Base-by-base conservation (phyloP, 1,140 invertebrate species). In the Drosophila tsacasi region DNA sequence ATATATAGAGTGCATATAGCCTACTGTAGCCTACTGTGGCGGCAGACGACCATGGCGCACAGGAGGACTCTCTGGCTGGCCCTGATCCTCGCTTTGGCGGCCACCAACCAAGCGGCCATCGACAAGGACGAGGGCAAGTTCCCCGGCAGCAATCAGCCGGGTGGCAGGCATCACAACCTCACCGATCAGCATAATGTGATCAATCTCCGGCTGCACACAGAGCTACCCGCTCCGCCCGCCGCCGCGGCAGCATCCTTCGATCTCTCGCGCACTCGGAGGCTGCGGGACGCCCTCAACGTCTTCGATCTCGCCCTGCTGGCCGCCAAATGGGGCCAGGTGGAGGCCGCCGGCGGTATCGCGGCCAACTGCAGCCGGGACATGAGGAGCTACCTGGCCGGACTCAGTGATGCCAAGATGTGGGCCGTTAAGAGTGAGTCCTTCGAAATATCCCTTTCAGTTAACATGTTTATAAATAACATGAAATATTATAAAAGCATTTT, bases 371-470 rank as follows among this genome's bases (percentile, higher is more conserved):
- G 81, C 6, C 94, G 94, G 49, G 95, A 96, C 58, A 93, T 96
- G 87, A 94, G 94, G 49, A 92, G 94, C 25, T 97, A 96, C 86
- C 93, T 96, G 32, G 92, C 94, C 8, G 96, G 95, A 19, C 91
- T 96, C 13, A 93, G 91, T 25, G 94, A 94, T n/a, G 94, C 94
- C 46, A 94, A 95, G 61, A 93, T 95, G 42, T 97, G 96, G 96
- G 96, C 96, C 2, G 92, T 96, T 6, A 96, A 96, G 94, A 96
- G 96, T 52, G 10, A 49, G 47, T 49, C 5, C 15, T 25, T 25
- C 4, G 1, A 17, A 17, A 49, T 17, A 5, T 0, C 13, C 8
- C 30, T 32, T 10, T 9, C 9, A 32, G 9, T 10, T 8, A 5
- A 25, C 15, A 15, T 15, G 7, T 1, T 15, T 47, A 8, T 46